These are phyloP conservation scores for Scaptomyza flava DNA, from an alignment of 2,888 invertebrate genomes.

Conservation along the genomic window DNA sequence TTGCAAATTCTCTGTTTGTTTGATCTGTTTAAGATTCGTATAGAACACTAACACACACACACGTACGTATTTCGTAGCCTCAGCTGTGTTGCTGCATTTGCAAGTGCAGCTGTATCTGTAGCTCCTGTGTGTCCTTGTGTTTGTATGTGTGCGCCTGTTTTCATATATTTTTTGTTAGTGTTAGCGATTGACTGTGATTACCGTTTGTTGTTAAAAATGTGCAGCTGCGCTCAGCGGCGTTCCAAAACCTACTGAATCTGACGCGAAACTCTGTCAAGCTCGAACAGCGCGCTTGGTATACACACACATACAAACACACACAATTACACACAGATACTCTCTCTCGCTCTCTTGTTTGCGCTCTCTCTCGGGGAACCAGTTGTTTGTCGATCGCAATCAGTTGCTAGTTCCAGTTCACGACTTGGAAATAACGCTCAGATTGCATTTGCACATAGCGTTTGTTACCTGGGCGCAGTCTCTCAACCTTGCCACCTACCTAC, in stretches of 20 bases:
- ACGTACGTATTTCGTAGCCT: slow-evolving; percentile 23
- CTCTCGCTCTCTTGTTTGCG: slow-evolving; percentile 7
- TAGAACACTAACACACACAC: slow-evolving; percentile 41
- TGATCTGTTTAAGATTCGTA: slow-evolving; percentile 53
- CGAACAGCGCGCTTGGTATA: slow-evolving; percentile 20
- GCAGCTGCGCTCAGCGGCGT: slow-evolving; percentile 81
- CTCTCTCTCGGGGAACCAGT: slow-evolving; percentile 53
- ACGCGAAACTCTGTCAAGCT: slow-evolving; percentile 26
- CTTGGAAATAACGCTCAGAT: slow-evolving; percentile 56
- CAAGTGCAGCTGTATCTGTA: background rate
- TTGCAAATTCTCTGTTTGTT: slow-evolving; percentile 43
- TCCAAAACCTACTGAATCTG: slow-evolving; percentile 78
- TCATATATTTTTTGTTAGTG: slow-evolving; percentile 18
- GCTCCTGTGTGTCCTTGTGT: slow-evolving; percentile 35
- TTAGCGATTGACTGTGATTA: slow-evolving; percentile 44
- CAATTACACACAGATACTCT: slow-evolving; percentile 7
- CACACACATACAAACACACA: slow-evolving; percentile 24
- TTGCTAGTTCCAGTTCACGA: slow-evolving; percentile 64
- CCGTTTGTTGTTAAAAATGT: slow-evolving; percentile 57
- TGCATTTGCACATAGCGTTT: slow-evolving; percentile 60
- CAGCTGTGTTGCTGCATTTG: slow-evolving; percentile 45
- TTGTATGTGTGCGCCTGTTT: slow-evolving; percentile 33
- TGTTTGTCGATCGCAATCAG: slow-evolving; percentile 52
- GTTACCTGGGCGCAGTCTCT: slow-evolving; percentile 52
- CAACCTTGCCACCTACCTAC: slow-evolving; percentile 51